Evolutionary conservation across 1,140 invertebrate species (phyloP).

Genomic region (Drosophila parabipectinata): DNA sequence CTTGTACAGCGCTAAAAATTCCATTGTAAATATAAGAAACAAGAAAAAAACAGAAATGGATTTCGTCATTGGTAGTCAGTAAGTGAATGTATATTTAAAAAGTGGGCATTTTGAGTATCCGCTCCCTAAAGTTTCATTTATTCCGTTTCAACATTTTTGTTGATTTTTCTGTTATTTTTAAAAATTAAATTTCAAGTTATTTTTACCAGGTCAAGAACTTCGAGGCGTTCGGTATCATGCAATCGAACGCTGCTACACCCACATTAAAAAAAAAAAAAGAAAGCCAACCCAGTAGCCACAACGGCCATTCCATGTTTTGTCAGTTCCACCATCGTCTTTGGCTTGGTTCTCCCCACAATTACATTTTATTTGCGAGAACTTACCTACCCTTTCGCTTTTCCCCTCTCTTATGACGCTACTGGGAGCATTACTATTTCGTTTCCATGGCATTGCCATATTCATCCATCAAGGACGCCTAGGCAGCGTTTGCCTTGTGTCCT

Average conservation of each 20-base stretch:
- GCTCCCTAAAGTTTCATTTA: constrained; percentile 16
- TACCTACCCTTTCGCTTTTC: constrained; percentile 14
- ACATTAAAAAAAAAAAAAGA: neutral
- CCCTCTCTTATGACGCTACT: constrained; percentile 4
- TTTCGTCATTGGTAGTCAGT: too few relatives aligned
- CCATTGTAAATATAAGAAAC: too few relatives aligned
- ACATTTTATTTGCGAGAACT: constrained; percentile 74
- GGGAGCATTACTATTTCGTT: constrained; percentile 47
- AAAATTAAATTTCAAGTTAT: constrained; percentile 78
- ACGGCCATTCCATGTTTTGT: constrained; percentile 23
- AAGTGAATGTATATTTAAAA: neutral
- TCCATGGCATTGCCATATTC: constrained; percentile 44
- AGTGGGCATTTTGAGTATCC: constrained; percentile 16
- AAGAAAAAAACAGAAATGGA: neutral
- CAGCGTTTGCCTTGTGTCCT: constrained; percentile 15
- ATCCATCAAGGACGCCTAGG: constrained; percentile 51
- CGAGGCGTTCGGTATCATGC: constrained; percentile 41
- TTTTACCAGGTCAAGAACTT: constrained; percentile 37
- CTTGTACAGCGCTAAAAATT: too few relatives aligned
- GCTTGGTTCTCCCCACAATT: constrained; percentile 67
- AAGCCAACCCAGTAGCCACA: constrained; percentile 5
- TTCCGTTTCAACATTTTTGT: constrained; percentile 44
- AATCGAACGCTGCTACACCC: constrained; percentile 24
- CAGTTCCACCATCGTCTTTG: constrained; percentile 40
- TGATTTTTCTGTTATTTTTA: constrained; percentile 65